Percentiles rank a stretch among this genome's conserved stretches.
These are phyloP conservation scores for Orgyia antiqua DNA, from an alignment of 2,888 invertebrate genomes.

Conservation along the genomic window DNA sequence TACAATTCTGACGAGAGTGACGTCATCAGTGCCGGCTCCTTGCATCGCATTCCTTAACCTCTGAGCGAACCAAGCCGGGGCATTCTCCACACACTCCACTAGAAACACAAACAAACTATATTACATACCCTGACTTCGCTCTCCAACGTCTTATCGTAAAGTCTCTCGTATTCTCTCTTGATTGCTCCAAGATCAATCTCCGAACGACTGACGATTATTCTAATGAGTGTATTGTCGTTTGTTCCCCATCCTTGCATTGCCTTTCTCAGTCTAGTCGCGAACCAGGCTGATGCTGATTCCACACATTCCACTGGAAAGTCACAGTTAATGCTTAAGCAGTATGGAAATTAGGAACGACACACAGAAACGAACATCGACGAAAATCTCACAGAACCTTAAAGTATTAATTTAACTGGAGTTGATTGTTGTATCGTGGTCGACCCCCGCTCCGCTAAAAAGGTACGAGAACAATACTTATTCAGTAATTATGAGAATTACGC, in stretches of 20 bases:
- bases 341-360: no score
- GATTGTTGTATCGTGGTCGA: no score
- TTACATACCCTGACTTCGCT: constrained; percentile 80
- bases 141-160: constrained; percentile 82
- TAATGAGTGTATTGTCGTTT: constrained; percentile 83
- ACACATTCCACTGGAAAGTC: constrained; percentile 85
- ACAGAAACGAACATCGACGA: no score
- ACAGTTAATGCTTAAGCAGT: no score
- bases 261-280: constrained; percentile 81
- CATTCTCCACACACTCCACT: constrained; percentile 86
- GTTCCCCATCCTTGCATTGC: constrained; percentile 86
- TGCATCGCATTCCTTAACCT: constrained; percentile 81
- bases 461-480: no score
- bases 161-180: constrained; percentile 83
- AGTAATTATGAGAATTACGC: no score
- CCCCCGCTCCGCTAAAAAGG: no score
- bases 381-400: no score
- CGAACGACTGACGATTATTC: constrained; percentile 83
- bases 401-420: no score
- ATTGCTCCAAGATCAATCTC: constrained; percentile 85
- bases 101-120: constrained; percentile 15
- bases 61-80: constrained; percentile 84
- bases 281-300: constrained; percentile 81
- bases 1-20: constrained; percentile 82
- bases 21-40: constrained; percentile 85